A percentile compares a stretch with the other conserved stretches of the same genome.
These are phyloP conservation scores for Chloroceryle aenea DNA, from an alignment of 2,113 vertebrate species.

Conservation along the genomic window DNA sequence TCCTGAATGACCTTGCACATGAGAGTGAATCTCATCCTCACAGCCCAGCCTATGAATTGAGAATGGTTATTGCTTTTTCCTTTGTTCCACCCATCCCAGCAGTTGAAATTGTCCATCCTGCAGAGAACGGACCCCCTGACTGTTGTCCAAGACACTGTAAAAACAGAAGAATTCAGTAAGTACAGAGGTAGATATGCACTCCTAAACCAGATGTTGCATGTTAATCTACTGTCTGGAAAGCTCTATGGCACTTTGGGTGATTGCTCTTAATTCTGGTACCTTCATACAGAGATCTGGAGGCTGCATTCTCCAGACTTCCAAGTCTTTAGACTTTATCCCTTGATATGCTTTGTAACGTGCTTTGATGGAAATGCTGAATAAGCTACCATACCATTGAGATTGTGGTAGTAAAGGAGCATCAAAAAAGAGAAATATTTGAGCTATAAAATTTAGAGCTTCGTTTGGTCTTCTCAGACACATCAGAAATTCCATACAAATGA, in stretches of 20 bases:
- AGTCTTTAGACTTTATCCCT: not conserved
- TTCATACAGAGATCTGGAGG: not conserved
- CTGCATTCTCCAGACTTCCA: not conserved
- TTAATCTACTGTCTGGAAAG: not conserved
- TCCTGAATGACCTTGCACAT: not conserved
- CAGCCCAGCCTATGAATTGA: not conserved
- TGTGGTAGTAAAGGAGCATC: not conserved
- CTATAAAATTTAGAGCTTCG: not conserved
- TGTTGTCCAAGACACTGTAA: not conserved
- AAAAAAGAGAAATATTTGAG: not conserved
- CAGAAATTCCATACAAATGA: not conserved
- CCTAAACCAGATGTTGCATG: not conserved
- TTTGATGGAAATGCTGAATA: not conserved
- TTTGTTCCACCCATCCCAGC: not conserved
- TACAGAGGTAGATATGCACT: not conserved
- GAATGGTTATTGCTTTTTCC: not conserved
- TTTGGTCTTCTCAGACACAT: not conserved
- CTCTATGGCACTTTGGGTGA: not conserved
- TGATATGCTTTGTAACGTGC: not conserved
- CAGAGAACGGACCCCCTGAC: not conserved
- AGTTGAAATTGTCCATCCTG: not conserved
- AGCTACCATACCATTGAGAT: not conserved
- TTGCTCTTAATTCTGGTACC: not conserved
- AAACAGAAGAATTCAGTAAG: not conserved
- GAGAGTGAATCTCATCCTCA: not conserved